These are phyloP conservation scores for Bibio marci DNA, from an alignment of 2,888 invertebrate genomes.

Conservation along the genomic window DNA sequence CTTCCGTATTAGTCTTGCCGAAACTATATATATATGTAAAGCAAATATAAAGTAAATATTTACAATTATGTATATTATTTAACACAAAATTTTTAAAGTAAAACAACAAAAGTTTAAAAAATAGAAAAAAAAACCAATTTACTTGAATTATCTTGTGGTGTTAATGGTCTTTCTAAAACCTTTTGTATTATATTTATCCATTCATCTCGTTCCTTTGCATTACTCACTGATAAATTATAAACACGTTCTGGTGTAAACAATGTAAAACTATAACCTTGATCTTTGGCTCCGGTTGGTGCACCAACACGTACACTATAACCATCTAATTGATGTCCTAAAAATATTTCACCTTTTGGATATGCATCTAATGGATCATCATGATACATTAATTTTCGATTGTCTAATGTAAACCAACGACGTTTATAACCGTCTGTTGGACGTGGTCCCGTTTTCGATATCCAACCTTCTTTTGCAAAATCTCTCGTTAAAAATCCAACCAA, in stretches of 20 bases:
- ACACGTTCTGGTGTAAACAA: conserved; percentile 63
- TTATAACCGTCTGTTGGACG: conserved; percentile 63
- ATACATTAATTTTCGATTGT: conserved; percentile 83
- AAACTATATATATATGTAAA: conserved; percentile 37
- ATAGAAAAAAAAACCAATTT: conserved; percentile 19
- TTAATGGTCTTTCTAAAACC: conserved; percentile 55
- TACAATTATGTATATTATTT: no score
- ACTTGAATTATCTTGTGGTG: conserved; percentile 64
- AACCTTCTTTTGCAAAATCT: conserved; percentile 76
- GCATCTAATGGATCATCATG: conserved; percentile 76
- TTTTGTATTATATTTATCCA: conserved; percentile 65
- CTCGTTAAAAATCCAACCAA: conserved; percentile 53
- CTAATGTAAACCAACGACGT: conserved; percentile 75
- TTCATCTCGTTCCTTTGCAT: conserved; percentile 56
- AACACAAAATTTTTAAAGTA: background rate
- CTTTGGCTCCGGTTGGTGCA: conserved; percentile 47
- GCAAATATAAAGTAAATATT: conserved; percentile 8
- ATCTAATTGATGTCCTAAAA: conserved; percentile 50
- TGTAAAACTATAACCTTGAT: conserved; percentile 66
- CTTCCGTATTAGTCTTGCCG: conserved; percentile 51
- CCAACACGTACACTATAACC: conserved; percentile 59
- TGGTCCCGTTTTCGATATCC: conserved; percentile 80
- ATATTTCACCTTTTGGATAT: conserved; percentile 81
- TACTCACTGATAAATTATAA: conserved; percentile 58
- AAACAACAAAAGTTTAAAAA: background rate